These are phyloP conservation scores for Platanista minor DNA, from an alignment of 2,113 vertebrate species.

Conservation along the genomic window DNA sequence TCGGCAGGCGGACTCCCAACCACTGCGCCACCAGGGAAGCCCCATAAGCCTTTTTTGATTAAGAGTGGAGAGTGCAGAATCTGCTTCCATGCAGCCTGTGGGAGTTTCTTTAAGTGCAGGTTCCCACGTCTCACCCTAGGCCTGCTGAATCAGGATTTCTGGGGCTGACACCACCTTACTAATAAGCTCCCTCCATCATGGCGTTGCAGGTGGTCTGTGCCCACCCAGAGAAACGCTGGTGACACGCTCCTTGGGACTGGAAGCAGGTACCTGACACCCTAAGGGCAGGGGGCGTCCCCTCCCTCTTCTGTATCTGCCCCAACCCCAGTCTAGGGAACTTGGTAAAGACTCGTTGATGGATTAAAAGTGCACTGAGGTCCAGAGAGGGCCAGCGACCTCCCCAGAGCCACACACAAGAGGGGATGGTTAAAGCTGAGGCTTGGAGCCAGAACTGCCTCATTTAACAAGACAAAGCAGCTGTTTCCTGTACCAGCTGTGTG, in stretches of 20 bases:
- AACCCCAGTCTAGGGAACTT: background rate
- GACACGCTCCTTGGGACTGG: rapidly evolving
- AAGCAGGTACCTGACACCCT: background rate
- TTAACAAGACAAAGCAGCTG: background rate
- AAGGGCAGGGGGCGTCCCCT: background rate
- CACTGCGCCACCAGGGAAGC: too few relatives aligned
- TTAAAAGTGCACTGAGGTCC: background rate
- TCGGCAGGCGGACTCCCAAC: too few relatives aligned
- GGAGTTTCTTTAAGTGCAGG: background rate
- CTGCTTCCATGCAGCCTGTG: background rate
- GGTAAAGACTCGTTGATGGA: background rate
- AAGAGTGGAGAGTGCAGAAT: background rate
- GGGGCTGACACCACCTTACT: background rate
- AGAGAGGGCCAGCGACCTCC: background rate
- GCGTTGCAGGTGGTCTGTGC: too few relatives aligned
- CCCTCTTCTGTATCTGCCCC: background rate
- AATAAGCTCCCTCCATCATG: background rate
- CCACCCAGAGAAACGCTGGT: background rate
- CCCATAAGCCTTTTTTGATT: background rate
- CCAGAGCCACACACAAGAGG: background rate
- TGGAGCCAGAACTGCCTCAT: background rate
- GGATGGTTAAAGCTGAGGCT: background rate
- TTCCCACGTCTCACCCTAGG: rapidly evolving
- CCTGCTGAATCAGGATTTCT: background rate
- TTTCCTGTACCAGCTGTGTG: background rate